Base-by-base conservation (phyloP, 1,140 invertebrate genomes). In the Sinonovacula constricta region DNA sequence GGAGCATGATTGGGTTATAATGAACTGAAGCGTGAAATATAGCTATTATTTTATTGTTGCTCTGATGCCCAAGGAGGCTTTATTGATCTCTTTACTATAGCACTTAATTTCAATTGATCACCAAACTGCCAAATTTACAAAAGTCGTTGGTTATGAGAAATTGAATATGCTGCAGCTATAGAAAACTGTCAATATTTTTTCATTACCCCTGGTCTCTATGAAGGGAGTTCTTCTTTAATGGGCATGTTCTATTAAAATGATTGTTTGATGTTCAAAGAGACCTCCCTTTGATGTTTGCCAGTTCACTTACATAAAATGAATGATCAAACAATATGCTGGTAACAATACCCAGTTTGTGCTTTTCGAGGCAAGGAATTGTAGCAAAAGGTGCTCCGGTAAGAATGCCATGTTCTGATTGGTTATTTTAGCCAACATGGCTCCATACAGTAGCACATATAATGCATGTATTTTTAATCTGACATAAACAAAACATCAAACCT, bases 401-500 rank as follows among this genome's bases (percentile, higher is more conserved):
- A 68, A 54, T n/a, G 39, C 36, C 56, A 18, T 49, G 45, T 54
- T 26, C 66, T 24, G 68, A 56, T 24, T 59, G 24, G n/a, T 53
- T 70, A 59, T 30, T 34, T 56, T 34, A n/a, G 68, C 45, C 33
- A 34, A n/a, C 56, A 70, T 12, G 34, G 68, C 56, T 70, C 57
- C 68, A 68, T 33, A 59, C 24, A 24, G 31, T 18, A 33, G n/a
- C 59, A 30, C 49, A 22, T 33, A 76, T 66, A 49, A 56, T 51
- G 72, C 72, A 76, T 76, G 62, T 76, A 76, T 76, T 76, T 76
- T 76, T 76, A 76, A 76, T 76, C 63, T 67, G 72, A 76, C 72
- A 76, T 66, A 76, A 76, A 76, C 67, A 76, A 76, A 33, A 76
- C 72, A 67, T 76, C 72, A 76, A 76, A 76, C 72, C 56, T 76